Evolutionary conservation across 2,113 vertebrate genomes (phyloP).

Genomic region (Varanus komodoensis): DNA sequence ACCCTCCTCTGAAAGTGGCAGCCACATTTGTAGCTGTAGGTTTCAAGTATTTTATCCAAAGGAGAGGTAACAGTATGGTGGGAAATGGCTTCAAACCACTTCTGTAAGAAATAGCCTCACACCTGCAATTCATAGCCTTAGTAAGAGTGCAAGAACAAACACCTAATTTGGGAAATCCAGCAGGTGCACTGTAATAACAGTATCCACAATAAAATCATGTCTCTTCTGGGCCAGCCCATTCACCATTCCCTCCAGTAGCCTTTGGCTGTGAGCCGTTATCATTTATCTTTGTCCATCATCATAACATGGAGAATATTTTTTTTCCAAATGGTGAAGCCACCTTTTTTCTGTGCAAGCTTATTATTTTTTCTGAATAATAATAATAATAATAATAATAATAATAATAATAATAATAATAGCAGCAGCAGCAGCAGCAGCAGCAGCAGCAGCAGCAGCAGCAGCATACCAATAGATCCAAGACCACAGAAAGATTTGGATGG

Average conservation of each 20-base stretch:
- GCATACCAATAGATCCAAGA: constrained; percentile 56
- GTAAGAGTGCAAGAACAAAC: background rate
- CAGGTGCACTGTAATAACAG: constrained; percentile 48
- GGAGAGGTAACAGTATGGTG: background rate
- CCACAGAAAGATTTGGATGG: constrained; percentile 42
- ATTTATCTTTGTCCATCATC: constrained; percentile 66
- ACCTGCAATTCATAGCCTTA: background rate
- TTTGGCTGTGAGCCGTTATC: constrained; percentile 44
- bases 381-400: too few relatives aligned
- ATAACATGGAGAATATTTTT: constrained; percentile 51
- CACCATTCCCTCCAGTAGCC: constrained; percentile 37
- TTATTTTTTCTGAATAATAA: too few relatives aligned
- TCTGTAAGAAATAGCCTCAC: background rate
- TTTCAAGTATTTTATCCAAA: background rate
- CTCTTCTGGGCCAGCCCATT: constrained; percentile 32
- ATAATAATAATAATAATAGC: too few relatives aligned
- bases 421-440: constrained; percentile 46
- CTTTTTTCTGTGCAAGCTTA: constrained; percentile 7
- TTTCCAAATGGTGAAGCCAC: constrained; percentile 40
- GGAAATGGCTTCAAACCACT: background rate
- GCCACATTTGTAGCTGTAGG: background rate
- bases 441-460: constrained; percentile 38
- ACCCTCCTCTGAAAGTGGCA: background rate
- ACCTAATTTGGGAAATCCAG: background rate
- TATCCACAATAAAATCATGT: background rate